phyloP scores from a whole-genome alignment of 2,113 vertebrate species.

The Burhinus oedicnemus region DNA sequence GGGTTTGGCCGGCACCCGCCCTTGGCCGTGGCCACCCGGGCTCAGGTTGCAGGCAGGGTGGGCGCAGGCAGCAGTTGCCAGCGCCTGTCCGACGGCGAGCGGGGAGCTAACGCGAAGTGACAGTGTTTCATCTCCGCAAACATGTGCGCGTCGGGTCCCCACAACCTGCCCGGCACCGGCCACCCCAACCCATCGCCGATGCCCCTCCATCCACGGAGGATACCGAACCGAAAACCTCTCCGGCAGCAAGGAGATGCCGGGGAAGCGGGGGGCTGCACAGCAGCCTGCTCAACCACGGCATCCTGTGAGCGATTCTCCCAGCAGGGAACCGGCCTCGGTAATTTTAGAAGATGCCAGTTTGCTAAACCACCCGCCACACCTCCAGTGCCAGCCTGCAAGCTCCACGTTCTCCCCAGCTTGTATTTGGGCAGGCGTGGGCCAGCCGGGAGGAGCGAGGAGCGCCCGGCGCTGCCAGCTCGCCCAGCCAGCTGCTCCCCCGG shows the following conservation, averaged over 20 bases:
- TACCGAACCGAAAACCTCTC: not conserved
- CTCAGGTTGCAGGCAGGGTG: not conserved
- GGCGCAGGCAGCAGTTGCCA: not conserved
- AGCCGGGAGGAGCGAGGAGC: not conserved
- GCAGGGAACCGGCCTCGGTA: not conserved
- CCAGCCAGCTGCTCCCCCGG: conserved; percentile 48
- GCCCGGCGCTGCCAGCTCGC: not conserved
- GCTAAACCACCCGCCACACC: not conserved
- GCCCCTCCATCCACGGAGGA: fast-evolving
- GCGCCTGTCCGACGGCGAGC: not conserved
- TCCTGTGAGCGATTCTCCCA: fast-evolving
- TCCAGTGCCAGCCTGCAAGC: not conserved
- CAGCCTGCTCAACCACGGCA: not conserved
- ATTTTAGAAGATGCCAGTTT: conserved; percentile 17
- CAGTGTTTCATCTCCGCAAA: not conserved
- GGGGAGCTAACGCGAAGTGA: not conserved
- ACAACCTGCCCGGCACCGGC: not conserved
- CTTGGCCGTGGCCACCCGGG: not conserved
- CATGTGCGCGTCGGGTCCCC: fast-evolving
- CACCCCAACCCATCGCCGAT: no score
- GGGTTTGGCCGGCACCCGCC: not conserved
- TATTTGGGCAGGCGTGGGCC: conserved; percentile 27
- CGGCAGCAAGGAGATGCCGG: not conserved
- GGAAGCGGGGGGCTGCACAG: not conserved
- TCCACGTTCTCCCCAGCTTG: not conserved